Conservation (phyloP, 2,113 vertebrate species). For the Pimephales promelas region DNA sequence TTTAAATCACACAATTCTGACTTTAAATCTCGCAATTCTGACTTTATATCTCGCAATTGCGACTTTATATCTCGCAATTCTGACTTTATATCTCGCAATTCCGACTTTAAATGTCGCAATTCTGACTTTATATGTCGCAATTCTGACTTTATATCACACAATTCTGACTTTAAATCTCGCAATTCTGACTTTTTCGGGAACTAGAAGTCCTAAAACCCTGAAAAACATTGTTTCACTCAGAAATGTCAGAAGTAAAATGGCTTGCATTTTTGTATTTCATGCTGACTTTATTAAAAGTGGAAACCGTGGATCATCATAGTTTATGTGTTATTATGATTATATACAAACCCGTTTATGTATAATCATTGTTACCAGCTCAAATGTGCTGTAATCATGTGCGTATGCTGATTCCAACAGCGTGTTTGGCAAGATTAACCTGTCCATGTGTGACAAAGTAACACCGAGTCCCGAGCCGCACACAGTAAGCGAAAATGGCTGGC, state of each 20-base stretch:
- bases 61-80: too few species aligned
- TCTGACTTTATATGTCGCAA: too few species aligned
- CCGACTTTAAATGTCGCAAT: too few species aligned
- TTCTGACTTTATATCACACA: too few species aligned
- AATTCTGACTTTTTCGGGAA: too few species aligned
- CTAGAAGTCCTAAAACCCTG: too few species aligned
- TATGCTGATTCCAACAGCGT: not conserved
- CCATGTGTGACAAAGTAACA: constrained; percentile 1
- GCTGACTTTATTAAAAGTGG: not conserved
- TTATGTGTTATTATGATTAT: not conserved
- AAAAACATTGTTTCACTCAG: not conserved
- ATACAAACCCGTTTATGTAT: not conserved
- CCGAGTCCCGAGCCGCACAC: not conserved
- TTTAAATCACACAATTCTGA: too few species aligned
- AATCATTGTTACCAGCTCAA: constrained; percentile 17
- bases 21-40: too few species aligned
- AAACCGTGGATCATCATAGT: not conserved
- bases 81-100: too few species aligned
- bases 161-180: too few species aligned
- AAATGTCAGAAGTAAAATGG: not conserved
- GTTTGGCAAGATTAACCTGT: constrained; percentile 25
- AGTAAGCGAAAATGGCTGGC: not conserved
- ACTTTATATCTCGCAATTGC: too few species aligned
- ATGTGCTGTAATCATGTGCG: not conserved
- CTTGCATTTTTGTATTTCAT: not conserved